These are phyloP conservation scores for Platyrinchus mystaceus DNA, from an alignment of 2,797 vertebrate genomes.

Conservation along the genomic window DNA sequence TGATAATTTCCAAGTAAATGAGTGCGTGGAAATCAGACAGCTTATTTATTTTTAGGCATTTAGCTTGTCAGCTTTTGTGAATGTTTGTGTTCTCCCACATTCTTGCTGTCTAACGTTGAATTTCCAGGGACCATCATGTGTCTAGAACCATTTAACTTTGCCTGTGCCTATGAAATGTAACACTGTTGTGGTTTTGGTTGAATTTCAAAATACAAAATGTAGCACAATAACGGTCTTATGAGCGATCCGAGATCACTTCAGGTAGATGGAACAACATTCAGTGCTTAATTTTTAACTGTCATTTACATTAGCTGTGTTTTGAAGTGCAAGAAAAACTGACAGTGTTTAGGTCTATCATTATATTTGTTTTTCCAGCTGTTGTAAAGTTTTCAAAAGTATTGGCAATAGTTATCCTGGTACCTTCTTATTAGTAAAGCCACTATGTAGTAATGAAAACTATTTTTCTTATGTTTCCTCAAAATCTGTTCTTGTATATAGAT, in stretches of 20 bases:
- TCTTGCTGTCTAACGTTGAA: slow-evolving; percentile 53
- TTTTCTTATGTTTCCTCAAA: neutral
- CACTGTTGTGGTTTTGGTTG: slow-evolving; percentile 65
- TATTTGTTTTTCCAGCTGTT: slow-evolving; percentile 23
- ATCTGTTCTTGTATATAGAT: neutral
- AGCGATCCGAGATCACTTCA: neutral
- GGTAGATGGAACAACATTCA: slow-evolving; percentile 17
- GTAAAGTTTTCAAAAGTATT: neutral
- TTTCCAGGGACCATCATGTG: slow-evolving; percentile 55
- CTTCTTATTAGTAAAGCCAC: neutral
- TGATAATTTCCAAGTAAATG: slow-evolving; percentile 50
- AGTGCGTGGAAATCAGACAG: slow-evolving; percentile 39
- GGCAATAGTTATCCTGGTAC: neutral
- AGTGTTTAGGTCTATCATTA: neutral
- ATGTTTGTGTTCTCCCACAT: slow-evolving; percentile 52
- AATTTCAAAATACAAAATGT: slow-evolving; percentile 42
- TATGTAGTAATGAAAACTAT: neutral
- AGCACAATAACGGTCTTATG: slow-evolving; percentile 26
- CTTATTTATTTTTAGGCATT: slow-evolving; percentile 35
- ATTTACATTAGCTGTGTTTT: neutral
- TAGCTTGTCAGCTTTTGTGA: slow-evolving; percentile 44
- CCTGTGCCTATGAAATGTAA: slow-evolving; percentile 48
- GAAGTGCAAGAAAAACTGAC: neutral
- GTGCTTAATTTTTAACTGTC: slow-evolving; percentile 15
- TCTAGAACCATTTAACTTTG: slow-evolving; percentile 61